Evolutionary conservation across 2,113 vertebrate species (phyloP).

Genomic region (Paratilapia polleni): DNA sequence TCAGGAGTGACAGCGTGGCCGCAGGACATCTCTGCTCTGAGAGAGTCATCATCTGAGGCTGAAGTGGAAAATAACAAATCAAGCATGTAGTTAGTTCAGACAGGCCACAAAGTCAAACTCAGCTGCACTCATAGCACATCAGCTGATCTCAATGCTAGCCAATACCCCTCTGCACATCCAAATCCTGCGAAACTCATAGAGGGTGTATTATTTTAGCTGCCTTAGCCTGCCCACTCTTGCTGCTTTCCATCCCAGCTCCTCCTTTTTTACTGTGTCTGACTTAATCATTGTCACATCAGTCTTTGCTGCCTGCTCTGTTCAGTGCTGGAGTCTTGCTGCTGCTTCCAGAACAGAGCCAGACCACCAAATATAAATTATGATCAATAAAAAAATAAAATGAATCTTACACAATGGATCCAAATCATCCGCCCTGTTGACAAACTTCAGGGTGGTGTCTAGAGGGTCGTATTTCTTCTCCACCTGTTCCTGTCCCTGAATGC

Average conservation of each 20-base stretch:
- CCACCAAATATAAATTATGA: neutral
- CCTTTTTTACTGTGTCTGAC: neutral
- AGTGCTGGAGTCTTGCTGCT: accelerated
- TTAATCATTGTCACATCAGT: neutral
- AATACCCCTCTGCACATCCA: accelerated
- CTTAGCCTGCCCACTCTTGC: no score
- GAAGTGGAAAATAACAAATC: neutral
- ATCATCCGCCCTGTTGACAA: conserved; percentile 60
- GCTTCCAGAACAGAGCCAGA: neutral
- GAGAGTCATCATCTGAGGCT: conserved; percentile 44
- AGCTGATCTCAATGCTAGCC: no score
- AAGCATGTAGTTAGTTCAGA: neutral
- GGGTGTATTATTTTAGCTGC: neutral
- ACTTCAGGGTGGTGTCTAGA: conserved; percentile 57
- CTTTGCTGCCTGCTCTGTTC: accelerated
- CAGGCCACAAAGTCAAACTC: neutral
- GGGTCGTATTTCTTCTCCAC: conserved; percentile 64
- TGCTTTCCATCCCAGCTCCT: neutral
- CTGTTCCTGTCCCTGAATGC: neutral
- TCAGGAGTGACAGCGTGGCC: conserved; percentile 76
- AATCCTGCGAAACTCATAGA: accelerated
- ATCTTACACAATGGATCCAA: conserved; percentile 50
- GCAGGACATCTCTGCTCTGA: conserved; percentile 75
- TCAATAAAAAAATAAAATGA: neutral
- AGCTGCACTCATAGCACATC: no score